Base-by-base conservation (phyloP, 2,113 vertebrate species). In the Sinocyclocheilus anophthalmus region DNA sequence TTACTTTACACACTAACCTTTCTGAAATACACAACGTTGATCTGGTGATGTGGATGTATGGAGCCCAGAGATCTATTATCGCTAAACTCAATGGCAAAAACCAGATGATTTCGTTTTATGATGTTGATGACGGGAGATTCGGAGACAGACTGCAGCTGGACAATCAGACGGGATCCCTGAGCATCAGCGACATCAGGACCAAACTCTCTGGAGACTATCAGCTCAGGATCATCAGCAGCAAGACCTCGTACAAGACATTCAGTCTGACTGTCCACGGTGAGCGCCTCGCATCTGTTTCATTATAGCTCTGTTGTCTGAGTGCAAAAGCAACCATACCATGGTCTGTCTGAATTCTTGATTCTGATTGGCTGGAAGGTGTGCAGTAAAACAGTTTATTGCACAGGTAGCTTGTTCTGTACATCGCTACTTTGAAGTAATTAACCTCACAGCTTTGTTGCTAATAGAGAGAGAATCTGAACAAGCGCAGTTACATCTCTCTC, bases 11-110 rank as follows among this genome's bases (percentile, higher is more conserved):
- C 65, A 1, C 65, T 9, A 33, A 18, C 14, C 0, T 33, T 16
- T 18, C 65, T 69, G 65, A 69, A 8, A 69, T 14, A 69, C 5
- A 30, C 26, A 18, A 69, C 5, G 0, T 69, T 69, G 65, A 69
- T 69, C 65, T 69, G 26, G 18, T 69, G 26, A 69, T 69, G 67
- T 70, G 67, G 67, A 70, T 70, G 67, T 70, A 70, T 69, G 65
- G 26, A 70, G 3, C 67, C 39, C 16, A 70, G 7, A 8, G 16
- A 5, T 9, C 67, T 69, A 69, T 70, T 20, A 39, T 70, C 3
- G 67, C 67, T 70, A 70, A 70, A 70, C 30, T 70, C 67, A 39
- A 20, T 70, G 67, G 67, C 10, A 70, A 70, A 37, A 70, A 1
- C 4, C 67, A 1, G 30, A 0, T 6, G 1, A 20, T 4, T 18